Base-by-base conservation (phyloP, 2,113 vertebrate species). In the Anolis carolinensis region DNA sequence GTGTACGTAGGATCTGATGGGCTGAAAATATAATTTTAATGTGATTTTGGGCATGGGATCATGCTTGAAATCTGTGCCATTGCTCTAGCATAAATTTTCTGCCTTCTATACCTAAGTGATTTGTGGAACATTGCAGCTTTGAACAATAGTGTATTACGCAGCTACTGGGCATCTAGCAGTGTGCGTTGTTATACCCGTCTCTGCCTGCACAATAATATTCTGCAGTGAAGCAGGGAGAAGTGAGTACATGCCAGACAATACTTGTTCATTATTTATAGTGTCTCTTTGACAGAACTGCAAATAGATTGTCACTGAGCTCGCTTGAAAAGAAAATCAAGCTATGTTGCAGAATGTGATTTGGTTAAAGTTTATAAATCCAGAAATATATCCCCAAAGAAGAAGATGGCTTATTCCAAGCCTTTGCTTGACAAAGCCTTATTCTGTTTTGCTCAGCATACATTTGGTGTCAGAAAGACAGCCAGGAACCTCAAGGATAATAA, bases 401-500 rank as follows among this genome's bases (percentile, higher is more conserved):
- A 91, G 89, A 77, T 89, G 86, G 52, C 88, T 70, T 93, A 83
- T 85, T 90, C 85, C 77, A 84, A 90, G 76, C 21, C 79, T 52
- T 87, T 80, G 90, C 80, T 90, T 91, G 55, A 89, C 36, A 90
- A 81, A 68, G 89, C 14, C 62, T 86, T 1, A 86, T 87, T 82
- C 62, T 50, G 2, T 39, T 86, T 68, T 70, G 76, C 55, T 89
- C 62, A 87, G 83, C 89, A 59, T 85, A 87, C 88, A 90, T 86
- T 89, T 27, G 59, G 85, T 90, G 88, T 90, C 90, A 77, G 91
- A 93, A 91, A 90, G 55, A 91, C 93, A 94, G 83, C 87, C 91
- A 80, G 89, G 88, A 94, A 84, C 89, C 90, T 90, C 81, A 93
- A 93, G 50, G 88, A 89, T 90, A 94, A 70, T 90, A 95, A 93